These are phyloP conservation scores for Pseudorasbora parva DNA, from an alignment of 2,113 vertebrate species.

Conservation along the genomic window DNA sequence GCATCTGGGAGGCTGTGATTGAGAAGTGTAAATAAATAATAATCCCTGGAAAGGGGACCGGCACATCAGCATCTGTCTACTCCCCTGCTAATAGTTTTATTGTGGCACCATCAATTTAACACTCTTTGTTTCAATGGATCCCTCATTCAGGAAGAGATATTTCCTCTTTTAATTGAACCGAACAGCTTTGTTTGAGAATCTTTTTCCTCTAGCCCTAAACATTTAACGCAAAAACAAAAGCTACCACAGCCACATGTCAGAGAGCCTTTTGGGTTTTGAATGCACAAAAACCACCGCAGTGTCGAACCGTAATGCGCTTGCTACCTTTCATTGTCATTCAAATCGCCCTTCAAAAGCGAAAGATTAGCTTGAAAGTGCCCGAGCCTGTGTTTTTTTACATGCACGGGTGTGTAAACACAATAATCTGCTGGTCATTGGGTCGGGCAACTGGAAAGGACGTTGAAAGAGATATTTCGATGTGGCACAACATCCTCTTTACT, in stretches of 20 bases:
- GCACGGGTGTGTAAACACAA: conserved; percentile 10
- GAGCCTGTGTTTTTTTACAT: background rate
- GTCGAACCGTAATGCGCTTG: background rate
- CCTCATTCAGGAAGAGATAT: conserved; percentile 72
- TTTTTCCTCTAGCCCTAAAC: conserved; percentile 64
- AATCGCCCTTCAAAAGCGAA: background rate
- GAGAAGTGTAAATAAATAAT: conserved; percentile 88
- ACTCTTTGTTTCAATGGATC: conserved; percentile 76
- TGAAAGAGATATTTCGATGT: conserved; percentile 29
- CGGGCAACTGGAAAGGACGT: conserved; percentile 16
- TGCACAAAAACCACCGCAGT: conserved; percentile 33
- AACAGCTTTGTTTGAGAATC: conserved; percentile 78
- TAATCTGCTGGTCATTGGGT: conserved; percentile 44
- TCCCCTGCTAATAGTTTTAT: conserved; percentile 84
- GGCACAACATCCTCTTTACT: too few species aligned
- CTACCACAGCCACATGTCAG: conserved; percentile 48
- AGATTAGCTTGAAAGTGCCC: conserved; percentile 11
- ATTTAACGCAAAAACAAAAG: conserved; percentile 59
- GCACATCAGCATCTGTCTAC: conserved; percentile 83
- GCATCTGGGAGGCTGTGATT: conserved; percentile 83
- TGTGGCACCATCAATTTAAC: conserved; percentile 82
- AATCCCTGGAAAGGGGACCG: conserved; percentile 83
- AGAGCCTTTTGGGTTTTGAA: conserved; percentile 48
- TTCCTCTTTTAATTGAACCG: conserved; percentile 77
- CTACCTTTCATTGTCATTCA: conserved; percentile 47